These are phyloP conservation scores for Busseola fusca DNA, from an alignment of 2,888 invertebrate species.

Conservation along the genomic window DNA sequence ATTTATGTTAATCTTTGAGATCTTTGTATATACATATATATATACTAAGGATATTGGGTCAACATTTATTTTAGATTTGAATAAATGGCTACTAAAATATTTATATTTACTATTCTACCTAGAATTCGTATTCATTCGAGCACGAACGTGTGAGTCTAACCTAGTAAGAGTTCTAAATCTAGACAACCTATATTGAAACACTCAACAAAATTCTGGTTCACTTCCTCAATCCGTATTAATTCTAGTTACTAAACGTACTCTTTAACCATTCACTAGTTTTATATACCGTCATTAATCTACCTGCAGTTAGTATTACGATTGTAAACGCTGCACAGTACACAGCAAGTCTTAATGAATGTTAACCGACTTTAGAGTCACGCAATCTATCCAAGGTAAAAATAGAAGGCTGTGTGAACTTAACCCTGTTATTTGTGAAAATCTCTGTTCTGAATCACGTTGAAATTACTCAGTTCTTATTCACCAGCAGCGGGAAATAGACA, in stretches of 20 bases:
- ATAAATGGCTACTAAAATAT: conserved; percentile 15
- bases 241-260: conserved; percentile 8
- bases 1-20: conserved; percentile 3
- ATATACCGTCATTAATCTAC: conserved; percentile 40
- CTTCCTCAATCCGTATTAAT: conserved; percentile 39
- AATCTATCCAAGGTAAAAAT: conserved; percentile 75
- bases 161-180: conserved; percentile 50
- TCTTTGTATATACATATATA: too few species aligned
- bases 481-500: conserved; percentile 54
- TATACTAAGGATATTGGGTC: conserved; percentile 1
- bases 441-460: conserved; percentile 59
- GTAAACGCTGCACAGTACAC: conserved; percentile 69
- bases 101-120: conserved; percentile 8
- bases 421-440: conserved; percentile 66
- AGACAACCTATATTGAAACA: conserved; percentile 40
- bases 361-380: conserved; percentile 74
- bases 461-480: conserved; percentile 59
- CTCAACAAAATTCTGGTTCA: conserved; percentile 33
- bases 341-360: conserved; percentile 76
- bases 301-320: conserved; percentile 50
- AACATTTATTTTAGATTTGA: conserved; percentile 14
- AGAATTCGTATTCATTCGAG: conserved; percentile 18
- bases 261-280: conserved; percentile 27
- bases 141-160: conserved; percentile 33
- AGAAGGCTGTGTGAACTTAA: conserved; percentile 76